These are phyloP conservation scores for Hypsopygia costalis DNA, from an alignment of 2,888 invertebrate genomes.

Conservation along the genomic window DNA sequence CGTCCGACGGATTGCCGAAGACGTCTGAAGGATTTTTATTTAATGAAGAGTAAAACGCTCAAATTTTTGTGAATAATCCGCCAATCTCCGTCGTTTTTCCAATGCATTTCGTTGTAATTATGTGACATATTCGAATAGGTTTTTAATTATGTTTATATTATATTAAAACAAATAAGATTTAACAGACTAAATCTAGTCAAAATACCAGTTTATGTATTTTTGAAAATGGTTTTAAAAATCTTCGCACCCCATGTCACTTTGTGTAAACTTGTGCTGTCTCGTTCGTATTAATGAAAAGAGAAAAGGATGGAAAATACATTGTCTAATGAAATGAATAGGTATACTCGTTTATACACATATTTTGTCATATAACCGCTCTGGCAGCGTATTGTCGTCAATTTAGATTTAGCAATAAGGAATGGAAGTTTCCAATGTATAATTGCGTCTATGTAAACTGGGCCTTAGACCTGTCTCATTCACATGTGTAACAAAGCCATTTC, in stretches of 20 bases:
- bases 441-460: too few relatives aligned
- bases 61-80: constrained; percentile 39
- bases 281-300: neutral
- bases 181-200: constrained; percentile 35
- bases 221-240: constrained; percentile 5
- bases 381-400: neutral
- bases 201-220: constrained; percentile 21
- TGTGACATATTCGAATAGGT: constrained; percentile 23
- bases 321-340: neutral
- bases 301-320: neutral
- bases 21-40: constrained; percentile 8
- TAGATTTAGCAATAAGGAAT: neutral
- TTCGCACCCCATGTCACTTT: neutral
- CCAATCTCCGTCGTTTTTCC: constrained; percentile 30
- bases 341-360: neutral
- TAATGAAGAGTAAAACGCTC: constrained; percentile 41
- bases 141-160: constrained; percentile 9
- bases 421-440: neutral
- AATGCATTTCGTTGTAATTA: constrained; percentile 30
- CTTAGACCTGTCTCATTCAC: neutral
- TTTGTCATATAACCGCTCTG: neutral
- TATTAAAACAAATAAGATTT: constrained; percentile 12
- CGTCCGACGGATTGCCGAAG: neutral
- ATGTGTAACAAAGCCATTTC: too few relatives aligned
- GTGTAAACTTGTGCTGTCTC: neutral